Conservation (phyloP, 2,888 invertebrate genomes). For the Andrena camellia region DNA sequence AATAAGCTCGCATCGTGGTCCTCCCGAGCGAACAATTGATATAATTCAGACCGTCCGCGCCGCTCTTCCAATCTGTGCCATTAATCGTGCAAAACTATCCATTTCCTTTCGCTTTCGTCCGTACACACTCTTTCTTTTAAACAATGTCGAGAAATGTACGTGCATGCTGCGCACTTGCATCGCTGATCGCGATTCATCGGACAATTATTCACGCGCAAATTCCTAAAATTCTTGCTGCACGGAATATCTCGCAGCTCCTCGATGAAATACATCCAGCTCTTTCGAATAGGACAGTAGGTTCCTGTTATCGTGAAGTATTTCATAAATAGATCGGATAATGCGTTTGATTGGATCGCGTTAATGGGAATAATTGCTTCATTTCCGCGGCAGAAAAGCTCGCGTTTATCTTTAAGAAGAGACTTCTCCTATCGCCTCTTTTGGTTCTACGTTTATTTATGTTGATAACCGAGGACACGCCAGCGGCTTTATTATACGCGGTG, state of each 20-base stretch:
- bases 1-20: constrained; percentile 27
- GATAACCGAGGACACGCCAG: constrained; percentile 1
- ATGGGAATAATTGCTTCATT: constrained; percentile 40
- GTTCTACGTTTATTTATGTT: neutral
- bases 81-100: neutral
- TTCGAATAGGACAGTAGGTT: constrained; percentile 1
- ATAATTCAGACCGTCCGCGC: neutral
- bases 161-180: constrained; percentile 21
- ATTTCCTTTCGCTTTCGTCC: neutral
- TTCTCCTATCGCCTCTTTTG: neutral
- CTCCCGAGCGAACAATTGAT: constrained; percentile 3
- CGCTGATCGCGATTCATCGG: constrained; percentile 23
- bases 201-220: constrained; percentile 23
- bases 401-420: neutral
- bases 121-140: neutral
- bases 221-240: constrained; percentile 1
- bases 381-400: neutral
- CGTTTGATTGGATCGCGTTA: constrained; percentile 40
- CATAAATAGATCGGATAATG: constrained; percentile 34
- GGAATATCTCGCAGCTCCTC: neutral
- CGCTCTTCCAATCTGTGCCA: neutral
- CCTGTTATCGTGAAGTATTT: constrained; percentile 3
- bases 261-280: neutral
- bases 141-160: neutral
- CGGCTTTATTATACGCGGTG: constrained; percentile 29